Base-by-base conservation (phyloP, 2,797 vertebrate genomes). In the Pangasius larnaudii region DNA sequence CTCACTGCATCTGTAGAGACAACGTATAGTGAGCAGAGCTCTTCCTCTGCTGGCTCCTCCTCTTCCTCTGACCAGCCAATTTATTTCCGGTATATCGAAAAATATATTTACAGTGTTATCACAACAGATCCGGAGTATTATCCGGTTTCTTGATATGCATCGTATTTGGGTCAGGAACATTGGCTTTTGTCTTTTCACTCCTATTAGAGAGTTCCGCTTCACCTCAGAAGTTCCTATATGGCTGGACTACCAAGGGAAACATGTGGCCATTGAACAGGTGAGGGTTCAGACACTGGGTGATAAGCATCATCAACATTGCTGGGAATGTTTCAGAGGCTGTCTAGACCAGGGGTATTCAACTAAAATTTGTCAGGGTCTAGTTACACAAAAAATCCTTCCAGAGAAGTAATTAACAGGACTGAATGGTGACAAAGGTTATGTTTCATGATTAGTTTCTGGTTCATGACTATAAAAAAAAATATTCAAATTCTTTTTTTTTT, bases 201-300 rank as follows among this genome's bases (percentile, higher is more conserved):
- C 59, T 78, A 24, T n/a, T 90, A 99, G 98, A 93, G 98, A 99
- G 94, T 99, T 98, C 90, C 97, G 98, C 82, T 99, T 99, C 92
- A 98, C 96, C 0, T 97, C 97, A 0, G 98, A 99, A 95, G 98
- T 99, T 92, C 98, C 98, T 92, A 98, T 99, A 93, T 98, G 97
- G 97, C 93, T 99, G 88, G 98, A 99, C 92, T 99, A 99, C 90
- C 98, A 99, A 0, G 98, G 98, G 90, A 98, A 99, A 91, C 98
- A 98, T 58, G 96, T 98, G 4, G 95, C 96, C 67, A 97, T 98
- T 89, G 97, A 98, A 92, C 98, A 98, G 95, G 97, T 98, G 90
- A 94, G 93, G 22, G 14, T 77, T 85, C 46, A 49, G 13, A 24
- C 74, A 71, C 33, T 71, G 27, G 18, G 36, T 89, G 14, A 56